Percentiles rank a stretch among this genome's conserved stretches.
Evolutionary conservation across 2,888 invertebrate genomes (phyloP).

Genomic region (Merodon equestris): DNA sequence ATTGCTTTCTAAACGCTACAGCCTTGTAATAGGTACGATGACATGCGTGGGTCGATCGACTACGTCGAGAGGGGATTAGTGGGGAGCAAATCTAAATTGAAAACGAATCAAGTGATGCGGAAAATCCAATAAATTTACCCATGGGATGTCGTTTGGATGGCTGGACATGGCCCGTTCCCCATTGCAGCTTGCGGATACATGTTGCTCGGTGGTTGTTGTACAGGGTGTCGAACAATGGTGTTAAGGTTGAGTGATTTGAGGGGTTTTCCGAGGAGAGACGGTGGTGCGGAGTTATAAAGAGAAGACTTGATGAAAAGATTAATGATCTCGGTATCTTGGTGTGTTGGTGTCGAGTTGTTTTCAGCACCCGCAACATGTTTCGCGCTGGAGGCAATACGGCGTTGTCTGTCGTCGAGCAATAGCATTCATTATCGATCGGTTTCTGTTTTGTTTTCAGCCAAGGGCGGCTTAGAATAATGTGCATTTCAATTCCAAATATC

Average conservation of each 20-base stretch:
- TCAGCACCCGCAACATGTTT: conserved; percentile 63
- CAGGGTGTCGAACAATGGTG: not conserved
- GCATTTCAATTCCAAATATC: too few relatives aligned
- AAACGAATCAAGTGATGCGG: conserved; percentile 72
- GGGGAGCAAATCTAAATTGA: conserved; percentile 67
- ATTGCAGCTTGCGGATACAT: conserved; percentile 38
- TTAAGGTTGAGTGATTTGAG: conserved; percentile 33
- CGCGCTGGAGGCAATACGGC: conserved; percentile 23
- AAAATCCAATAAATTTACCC: conserved; percentile 71
- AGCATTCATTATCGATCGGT: too few relatives aligned
- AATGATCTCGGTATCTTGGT: conserved; percentile 32
- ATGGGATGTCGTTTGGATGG: conserved; percentile 57
- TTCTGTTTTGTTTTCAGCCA: too few relatives aligned
- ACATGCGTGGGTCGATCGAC: conserved; percentile 38
- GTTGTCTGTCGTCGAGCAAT: conserved; percentile 62
- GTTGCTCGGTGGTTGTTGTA: conserved; percentile 42
- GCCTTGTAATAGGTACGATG: conserved; percentile 55
- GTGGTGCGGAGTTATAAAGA: not conserved
- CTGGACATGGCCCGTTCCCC: conserved; percentile 24
- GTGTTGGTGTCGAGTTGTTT: conserved; percentile 29
- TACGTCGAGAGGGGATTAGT: too few relatives aligned
- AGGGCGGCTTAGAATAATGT: too few relatives aligned
- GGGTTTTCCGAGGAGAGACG: conserved; percentile 28
- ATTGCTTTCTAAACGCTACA: conserved; percentile 60
- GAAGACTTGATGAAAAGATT: conserved; percentile 55